Base-by-base conservation (phyloP, 2,888 invertebrate species). In the Phalangium opilio region DNA sequence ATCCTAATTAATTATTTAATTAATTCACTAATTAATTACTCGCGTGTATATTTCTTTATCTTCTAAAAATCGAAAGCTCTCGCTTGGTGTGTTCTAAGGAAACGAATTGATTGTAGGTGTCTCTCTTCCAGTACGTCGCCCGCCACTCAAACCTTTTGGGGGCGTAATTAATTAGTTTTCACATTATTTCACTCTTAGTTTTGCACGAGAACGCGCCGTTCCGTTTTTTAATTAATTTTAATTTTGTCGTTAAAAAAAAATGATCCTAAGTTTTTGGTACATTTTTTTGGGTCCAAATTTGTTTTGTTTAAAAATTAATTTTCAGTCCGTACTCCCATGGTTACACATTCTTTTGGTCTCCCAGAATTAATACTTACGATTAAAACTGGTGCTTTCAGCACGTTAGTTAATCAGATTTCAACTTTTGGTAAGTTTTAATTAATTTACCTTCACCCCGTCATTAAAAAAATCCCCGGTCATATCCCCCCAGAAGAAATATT, bases 11-110 rank as follows among this genome's bases (percentile, higher is more conserved):
- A 18, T 15, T 11, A 17, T 39, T 39, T 39, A n/a, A n/a, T n/a
- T n/a, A n/a, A n/a, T 21, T 42, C 27, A 21, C 42, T 21, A 21
- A 21, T 15, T 15, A 14, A 11, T n/a, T 43, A 34, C 39, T 11
- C n/a, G 10, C 12, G 8, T 32, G 11, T 32, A 15, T 15, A n/a
- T 46, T 17, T 20, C n/a, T 34, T 46, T 19, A 27, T 41, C 39
- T 39, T 8, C 5, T 4, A 39, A 38, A 18, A 48, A 34, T 38
- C 45, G 45, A 75, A 78, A 83, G 89, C 86, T 57, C 73, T 89
- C 71, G 85, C 87, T 66, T 90, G 89, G 89, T 83, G 83, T 75
- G 82, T 86, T 58, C 80, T 89, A 69, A 78, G 86, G 68, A 85
- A 84, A 69, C 77, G 86, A 63, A 79, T 86, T 69, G 86, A 89